Percentiles rank a stretch among this genome's conserved stretches.
phyloP scores from a whole-genome alignment of 2,888 invertebrate species.

The Coelopa pilipes region DNA sequence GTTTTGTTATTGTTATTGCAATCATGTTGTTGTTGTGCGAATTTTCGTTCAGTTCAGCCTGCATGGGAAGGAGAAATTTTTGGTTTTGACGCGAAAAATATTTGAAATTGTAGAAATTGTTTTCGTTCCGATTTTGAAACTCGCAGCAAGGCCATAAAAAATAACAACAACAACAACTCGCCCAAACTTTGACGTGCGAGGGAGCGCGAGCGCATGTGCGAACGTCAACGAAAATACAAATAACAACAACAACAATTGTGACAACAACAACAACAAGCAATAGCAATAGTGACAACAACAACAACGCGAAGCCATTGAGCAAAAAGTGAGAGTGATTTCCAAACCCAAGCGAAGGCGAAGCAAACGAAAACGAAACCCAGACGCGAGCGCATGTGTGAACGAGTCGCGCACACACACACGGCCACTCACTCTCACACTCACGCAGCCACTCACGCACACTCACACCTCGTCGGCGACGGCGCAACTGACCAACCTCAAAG shows the following conservation, averaged over 20 bases:
- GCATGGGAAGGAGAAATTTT: not conserved
- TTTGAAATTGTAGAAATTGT: not conserved
- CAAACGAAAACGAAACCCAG: conserved; percentile 2
- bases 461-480: not conserved
- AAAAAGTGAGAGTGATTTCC: conserved; percentile 63
- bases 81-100: not conserved
- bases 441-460: conserved; percentile 17
- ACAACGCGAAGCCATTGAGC: conserved; percentile 50
- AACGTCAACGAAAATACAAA: not conserved
- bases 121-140: not conserved
- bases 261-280: conserved; percentile 35
- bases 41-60: no score
- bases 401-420: conserved; percentile 28
- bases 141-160: conserved; percentile 1
- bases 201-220: conserved; percentile 6
- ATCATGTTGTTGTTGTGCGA: no score
- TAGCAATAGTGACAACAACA: conserved; percentile 40
- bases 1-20: not conserved
- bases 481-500: conserved; percentile 37
- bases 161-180: not conserved
- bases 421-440: conserved; percentile 33
- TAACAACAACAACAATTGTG: conserved; percentile 35
- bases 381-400: not conserved
- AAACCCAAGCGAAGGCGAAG: conserved; percentile 44
- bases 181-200: not conserved